These are phyloP conservation scores for Anarhynchus alexandrinus DNA, from an alignment of 2,113 vertebrate genomes.

Conservation along the genomic window DNA sequence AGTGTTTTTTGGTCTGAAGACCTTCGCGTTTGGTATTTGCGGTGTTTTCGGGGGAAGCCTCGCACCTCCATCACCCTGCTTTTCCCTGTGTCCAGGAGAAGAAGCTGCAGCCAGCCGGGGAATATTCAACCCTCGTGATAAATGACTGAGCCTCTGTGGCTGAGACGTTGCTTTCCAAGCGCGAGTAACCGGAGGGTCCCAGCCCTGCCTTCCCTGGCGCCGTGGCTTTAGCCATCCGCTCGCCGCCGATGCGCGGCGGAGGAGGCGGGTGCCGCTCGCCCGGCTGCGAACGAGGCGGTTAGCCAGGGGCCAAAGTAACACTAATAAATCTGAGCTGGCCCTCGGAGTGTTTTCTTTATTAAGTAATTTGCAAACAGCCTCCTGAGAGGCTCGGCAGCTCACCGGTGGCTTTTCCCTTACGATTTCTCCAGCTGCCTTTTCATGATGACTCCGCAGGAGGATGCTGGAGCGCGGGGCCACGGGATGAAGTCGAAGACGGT, in stretches of 20 bases:
- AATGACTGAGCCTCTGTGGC: neutral
- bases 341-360: neutral
- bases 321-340: neutral
- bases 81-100: neutral
- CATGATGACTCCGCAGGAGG: neutral
- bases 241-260: rapidly evolving
- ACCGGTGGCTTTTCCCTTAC: neutral
- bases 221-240: neutral
- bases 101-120: neutral
- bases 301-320: neutral
- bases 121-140: neutral
- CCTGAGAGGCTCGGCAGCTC: neutral
- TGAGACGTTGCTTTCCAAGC: rapidly evolving
- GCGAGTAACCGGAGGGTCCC: no score
- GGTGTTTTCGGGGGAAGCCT: neutral
- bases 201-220: neutral
- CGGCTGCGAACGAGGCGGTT: neutral
- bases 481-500: neutral
- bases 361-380: neutral
- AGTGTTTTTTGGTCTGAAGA: neutral
- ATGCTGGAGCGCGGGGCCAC: neutral
- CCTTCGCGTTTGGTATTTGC: neutral
- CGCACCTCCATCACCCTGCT: neutral
- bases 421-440: neutral
- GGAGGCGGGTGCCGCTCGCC: neutral